Conservation (phyloP, 2,888 invertebrate species). For the Nezara viridula region DNA sequence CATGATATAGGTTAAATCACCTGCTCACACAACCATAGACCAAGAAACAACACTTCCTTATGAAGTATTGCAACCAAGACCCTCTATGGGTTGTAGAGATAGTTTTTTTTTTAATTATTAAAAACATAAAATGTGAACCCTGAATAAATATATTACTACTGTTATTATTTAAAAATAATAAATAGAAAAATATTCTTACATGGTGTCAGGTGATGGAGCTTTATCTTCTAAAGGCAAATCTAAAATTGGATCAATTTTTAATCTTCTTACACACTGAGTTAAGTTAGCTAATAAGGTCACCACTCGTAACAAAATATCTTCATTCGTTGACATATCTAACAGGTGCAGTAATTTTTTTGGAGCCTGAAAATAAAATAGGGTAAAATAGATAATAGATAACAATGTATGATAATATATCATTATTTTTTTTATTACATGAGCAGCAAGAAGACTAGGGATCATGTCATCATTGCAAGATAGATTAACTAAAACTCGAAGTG, state of each 20-base stretch:
- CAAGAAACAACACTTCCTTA: too few species aligned
- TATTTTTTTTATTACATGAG: constrained; percentile 70
- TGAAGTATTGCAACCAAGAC: too few species aligned
- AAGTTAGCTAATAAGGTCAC: constrained; percentile 72
- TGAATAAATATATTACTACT: background rate
- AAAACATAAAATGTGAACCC: background rate
- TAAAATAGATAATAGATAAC: constrained; percentile 9
- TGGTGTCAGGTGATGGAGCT: constrained; percentile 73
- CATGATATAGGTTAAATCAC: too few species aligned
- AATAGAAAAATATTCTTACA: constrained; percentile 67
- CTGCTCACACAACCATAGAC: too few species aligned
- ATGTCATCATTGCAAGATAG: constrained; percentile 74
- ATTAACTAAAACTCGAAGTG: constrained; percentile 74
- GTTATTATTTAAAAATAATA: background rate
- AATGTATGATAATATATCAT: background rate
- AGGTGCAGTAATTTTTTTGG: constrained; percentile 71
- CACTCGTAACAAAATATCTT: constrained; percentile 71
- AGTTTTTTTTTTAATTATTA: background rate
- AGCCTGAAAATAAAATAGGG: constrained; percentile 68
- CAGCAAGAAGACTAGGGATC: constrained; percentile 73
- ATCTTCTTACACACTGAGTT: constrained; percentile 69
- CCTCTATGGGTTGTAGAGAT: too few species aligned
- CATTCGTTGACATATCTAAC: constrained; percentile 69
- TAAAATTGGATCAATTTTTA: constrained; percentile 69
- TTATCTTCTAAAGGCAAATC: constrained; percentile 72